Evolutionary conservation across 2,797 vertebrate genomes (phyloP), one percentile per base, ranked within the genome.

Genomic region (Ambastaia sidthimunki): DNA sequence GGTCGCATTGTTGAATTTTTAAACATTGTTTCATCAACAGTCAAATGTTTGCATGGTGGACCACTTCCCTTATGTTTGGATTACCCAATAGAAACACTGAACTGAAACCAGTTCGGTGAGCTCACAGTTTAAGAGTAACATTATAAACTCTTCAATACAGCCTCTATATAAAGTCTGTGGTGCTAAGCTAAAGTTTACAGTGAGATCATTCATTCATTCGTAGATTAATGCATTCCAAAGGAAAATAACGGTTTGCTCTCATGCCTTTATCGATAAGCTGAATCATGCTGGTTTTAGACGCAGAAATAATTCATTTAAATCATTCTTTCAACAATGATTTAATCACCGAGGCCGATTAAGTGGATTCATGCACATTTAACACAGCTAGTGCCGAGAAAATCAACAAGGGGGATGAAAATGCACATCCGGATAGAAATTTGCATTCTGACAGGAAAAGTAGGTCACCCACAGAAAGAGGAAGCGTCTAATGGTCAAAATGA

Each of bases 401-500:
- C 7, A 47, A 21, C 13, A 23, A 19, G 23, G 37, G 16, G 16
- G 1, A n/a, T 25, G 7, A 37, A 25, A 67, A 48, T 25, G 60
- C 19, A 3, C 13, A 28, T 25, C 11, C 67, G 31, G 41, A 50
- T 3, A 67, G n/a, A 62, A 71, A 78, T 44, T 13, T 41, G 67
- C 18, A 13, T 7, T 25, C 12, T 28, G 54, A 19, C 1, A 19
- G 11, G 15, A 55, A 71, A 77, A 68, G 23, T 23, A 47, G 21
- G 28, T 37, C n/a, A 72, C 25, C 31, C 18, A 67, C n/a, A 76
- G 25, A 65, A 67, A 41, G 23, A 67, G 23, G 62, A 68, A 55
- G 31, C 31, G 13, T 67, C 18, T n/a, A 73, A 15, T 48, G 28
- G 47, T 63, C 34, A 74, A 85, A 91, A 91, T 91, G 88, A 92